Percentiles rank a stretch among this genome's conserved stretches.
Conservation (phyloP, 2,113 vertebrate genomes). For the Microcebus ravelobensis region DNA sequence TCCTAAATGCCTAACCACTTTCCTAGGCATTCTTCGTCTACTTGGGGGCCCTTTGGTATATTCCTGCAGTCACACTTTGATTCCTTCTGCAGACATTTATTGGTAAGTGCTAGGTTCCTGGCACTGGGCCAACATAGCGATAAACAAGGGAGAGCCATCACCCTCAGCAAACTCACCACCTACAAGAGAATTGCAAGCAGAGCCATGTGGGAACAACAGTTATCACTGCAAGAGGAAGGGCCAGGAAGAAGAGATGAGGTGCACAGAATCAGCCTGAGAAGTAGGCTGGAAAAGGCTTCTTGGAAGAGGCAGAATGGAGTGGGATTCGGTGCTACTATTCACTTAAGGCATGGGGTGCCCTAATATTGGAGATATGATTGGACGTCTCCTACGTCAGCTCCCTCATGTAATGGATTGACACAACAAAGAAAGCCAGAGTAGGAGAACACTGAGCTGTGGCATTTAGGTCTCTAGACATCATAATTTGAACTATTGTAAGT, state of each 20-base stretch:
- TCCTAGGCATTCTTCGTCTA: neutral
- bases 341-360: neutral
- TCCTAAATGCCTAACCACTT: neutral
- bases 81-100: neutral
- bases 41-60: neutral
- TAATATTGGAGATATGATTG: neutral
- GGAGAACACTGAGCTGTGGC: too few relatives aligned
- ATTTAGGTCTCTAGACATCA: neutral
- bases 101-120: too few relatives aligned
- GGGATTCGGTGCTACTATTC: too few relatives aligned
- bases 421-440: neutral
- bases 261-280: too few relatives aligned
- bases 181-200: accelerated
- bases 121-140: too few relatives aligned
- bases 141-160: neutral
- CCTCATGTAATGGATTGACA: neutral
- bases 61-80: neutral
- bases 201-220: neutral
- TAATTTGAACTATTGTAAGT: neutral
- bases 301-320: neutral
- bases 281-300: neutral
- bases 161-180: neutral
- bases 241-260: accelerated
- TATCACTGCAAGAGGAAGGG: neutral
- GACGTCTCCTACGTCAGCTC: neutral